Base-by-base conservation (phyloP, 2,888 invertebrate genomes). In the Tenthredo notha region DNA sequence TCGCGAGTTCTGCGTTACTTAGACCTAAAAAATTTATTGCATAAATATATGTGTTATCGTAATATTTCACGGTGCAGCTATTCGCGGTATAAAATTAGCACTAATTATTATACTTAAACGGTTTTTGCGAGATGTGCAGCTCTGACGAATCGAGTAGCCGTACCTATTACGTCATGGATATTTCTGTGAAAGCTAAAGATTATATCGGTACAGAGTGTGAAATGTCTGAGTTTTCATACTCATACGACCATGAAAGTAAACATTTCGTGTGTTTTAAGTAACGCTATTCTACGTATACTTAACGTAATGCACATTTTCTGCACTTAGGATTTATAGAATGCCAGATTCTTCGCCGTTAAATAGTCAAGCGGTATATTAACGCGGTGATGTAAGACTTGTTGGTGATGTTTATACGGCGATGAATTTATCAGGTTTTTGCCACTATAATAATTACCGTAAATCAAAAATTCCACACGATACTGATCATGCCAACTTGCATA, bases 361-460 rank as follows among this genome's bases (percentile, higher is more conserved):
- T 74, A 25, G 40, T 74, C 74, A 74, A 43, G 21, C 40, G 43
- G 37, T 21, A 74, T 74, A 74, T 74, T n/a, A 54, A 47, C 50
- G 18, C 4, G 77, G n/a, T 77, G 77, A 77, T 25, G 77, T 77
- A 74, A 74, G 77, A 74, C 74, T 43, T 74, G 43, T 74, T 43
- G 43, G 43, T 15, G 74, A 74, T 74, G 43, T 74, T 74, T 74
- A 72, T 72, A 74, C 43, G 10, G 18, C 74, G 9, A 25, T 74
- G 43, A 43, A 21, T 21, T 74, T 74, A 74, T 74, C 77, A 50
- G 77, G 25, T 77, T 50, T 50, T 50, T 47, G 50, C 29, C 54
- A 50, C 54, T 5, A 50, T 50, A 29, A 21, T 54, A 4, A 50
- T 77, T 15, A 77, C 18, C 33, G 77, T 54, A 18, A 54, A 33